Conservation (phyloP, 2,888 invertebrate species). For the Pteria penguin region DNA sequence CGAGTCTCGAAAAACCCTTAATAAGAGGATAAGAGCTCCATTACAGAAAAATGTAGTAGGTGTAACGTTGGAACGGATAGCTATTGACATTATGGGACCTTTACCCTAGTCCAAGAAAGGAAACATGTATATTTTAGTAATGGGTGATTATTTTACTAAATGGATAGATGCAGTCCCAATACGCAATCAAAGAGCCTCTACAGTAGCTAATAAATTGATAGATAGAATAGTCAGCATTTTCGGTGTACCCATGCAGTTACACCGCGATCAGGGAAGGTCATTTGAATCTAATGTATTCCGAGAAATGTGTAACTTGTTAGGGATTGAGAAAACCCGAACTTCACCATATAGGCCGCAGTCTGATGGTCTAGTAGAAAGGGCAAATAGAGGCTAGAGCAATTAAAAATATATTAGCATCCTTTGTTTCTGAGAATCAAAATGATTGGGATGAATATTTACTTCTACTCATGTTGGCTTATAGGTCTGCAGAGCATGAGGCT, state of each 20-base stretch:
- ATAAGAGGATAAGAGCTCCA: constrained; percentile 17
- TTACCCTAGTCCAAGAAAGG: constrained; percentile 21
- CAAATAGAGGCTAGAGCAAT: too few relatives aligned
- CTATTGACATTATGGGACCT: too few relatives aligned
- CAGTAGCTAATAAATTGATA: too few relatives aligned
- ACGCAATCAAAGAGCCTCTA: constrained; percentile 23
- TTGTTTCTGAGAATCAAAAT: constrained; percentile 33
- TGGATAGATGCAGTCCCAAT: constrained; percentile 30
- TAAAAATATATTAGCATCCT: constrained; percentile 38
- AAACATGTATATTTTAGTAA: too few relatives aligned
- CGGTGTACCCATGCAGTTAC: constrained; percentile 28
- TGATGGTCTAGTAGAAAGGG: too few relatives aligned
- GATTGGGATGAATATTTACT: constrained; percentile 43
- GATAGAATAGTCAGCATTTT: constrained; percentile 21
- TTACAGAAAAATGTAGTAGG: constrained; percentile 30
- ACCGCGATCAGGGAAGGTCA: constrained; percentile 32
- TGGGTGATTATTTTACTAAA: constrained; percentile 40
- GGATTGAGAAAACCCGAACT: constrained; percentile 29
- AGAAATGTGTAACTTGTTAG: constrained; percentile 27
- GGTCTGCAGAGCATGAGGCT: constrained; percentile 40
- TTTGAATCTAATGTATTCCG: constrained; percentile 38
- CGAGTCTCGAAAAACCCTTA: constrained; percentile 23
- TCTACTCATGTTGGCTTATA: constrained; percentile 38
- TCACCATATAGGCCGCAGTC: constrained; percentile 29
- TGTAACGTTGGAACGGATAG: constrained; percentile 28